phyloP scores from a whole-genome alignment of 2,888 invertebrate genomes.

The Ophion slaviceki region DNA sequence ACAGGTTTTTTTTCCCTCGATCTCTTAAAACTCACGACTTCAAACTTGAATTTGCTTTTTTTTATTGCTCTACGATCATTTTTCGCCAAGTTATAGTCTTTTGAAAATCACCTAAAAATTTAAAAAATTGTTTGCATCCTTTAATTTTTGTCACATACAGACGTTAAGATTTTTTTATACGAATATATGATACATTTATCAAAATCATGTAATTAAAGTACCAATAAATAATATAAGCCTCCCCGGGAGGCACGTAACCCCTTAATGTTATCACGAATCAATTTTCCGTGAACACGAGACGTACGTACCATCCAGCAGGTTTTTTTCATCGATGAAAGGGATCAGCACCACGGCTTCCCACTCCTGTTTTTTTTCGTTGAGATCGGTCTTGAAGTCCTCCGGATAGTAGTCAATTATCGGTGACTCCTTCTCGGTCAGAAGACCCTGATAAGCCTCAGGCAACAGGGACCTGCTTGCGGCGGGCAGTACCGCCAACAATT shows the following conservation, averaged over 20 bases:
- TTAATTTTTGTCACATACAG: too few species aligned
- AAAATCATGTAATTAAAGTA: too few species aligned
- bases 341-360: slow-evolving; percentile 98
- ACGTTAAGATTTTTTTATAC: too few species aligned
- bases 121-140: too few species aligned
- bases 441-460: slow-evolving; percentile 90
- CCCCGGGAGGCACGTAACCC: too few species aligned
- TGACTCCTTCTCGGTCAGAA: slow-evolving; percentile 91
- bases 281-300: not conserved
- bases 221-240: not conserved
- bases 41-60: too few species aligned
- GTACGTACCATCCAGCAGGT: slow-evolving; percentile 74
- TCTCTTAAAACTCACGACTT: too few species aligned
- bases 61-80: too few species aligned
- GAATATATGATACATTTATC: too few species aligned
- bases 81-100: too few species aligned
- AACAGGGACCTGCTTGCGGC: slow-evolving; percentile 92
- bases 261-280: not conserved
- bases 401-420: slow-evolving; percentile 97
- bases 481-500: slow-evolving; percentile 94
- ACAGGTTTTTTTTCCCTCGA: too few species aligned
- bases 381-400: slow-evolving; percentile 94
- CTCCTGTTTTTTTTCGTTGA: slow-evolving; percentile 97
- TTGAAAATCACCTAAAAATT: too few species aligned
- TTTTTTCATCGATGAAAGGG: slow-evolving; percentile 95